Base-by-base conservation (phyloP, 1,140 invertebrate species). In the Ericerus pela region DNA sequence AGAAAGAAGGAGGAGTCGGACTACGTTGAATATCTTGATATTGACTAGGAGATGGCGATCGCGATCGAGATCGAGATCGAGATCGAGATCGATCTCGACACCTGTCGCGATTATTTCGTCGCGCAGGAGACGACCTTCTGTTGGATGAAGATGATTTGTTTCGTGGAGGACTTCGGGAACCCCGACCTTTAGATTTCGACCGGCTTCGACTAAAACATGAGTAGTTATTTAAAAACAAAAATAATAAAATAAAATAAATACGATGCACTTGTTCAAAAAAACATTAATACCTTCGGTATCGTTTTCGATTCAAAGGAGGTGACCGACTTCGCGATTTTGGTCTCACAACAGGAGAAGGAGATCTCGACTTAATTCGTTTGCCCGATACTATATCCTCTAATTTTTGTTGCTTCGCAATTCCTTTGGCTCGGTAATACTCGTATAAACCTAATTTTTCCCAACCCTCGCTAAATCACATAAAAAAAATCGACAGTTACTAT, bases 381-480 rank as follows among this genome's bases (percentile, higher is more conserved):
- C 87, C 87, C 22, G 72, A 73, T 11, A 70, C 70, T 51, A 91
- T 82, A 43, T 85, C 84, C 47, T 92, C 84, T 65, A 94, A 88
- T 70, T 92, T 94, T 61, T 84, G 78, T 66, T 90, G 91, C 58
- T 83, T 79, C 0, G 91, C 89, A 43, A 79, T 75, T 71, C 91
- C 89, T 72, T 97, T 98, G 0, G 91, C 88, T 73, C 91, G 92
- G 70, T 91, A 97, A 72, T 95, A 98, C 73, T 97, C 94, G 70
- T 96, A 96, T 20, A 98, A 73, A 57, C 90, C 92, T 64, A 96
- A 73, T 70, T 95, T 93, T 68, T 97, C 94, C 94, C 94, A 97
- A 36, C 95, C 94, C 68, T 97, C 93, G 72, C 88, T 93, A 51
- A 58, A 31, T 55, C 55, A 59, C 16, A 58, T 53, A 30, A 56